A percentile compares a stretch with the other conserved stretches of the same genome.
phyloP scores from a whole-genome alignment of 2,888 invertebrate genomes.

The Agrotis puta region DNA sequence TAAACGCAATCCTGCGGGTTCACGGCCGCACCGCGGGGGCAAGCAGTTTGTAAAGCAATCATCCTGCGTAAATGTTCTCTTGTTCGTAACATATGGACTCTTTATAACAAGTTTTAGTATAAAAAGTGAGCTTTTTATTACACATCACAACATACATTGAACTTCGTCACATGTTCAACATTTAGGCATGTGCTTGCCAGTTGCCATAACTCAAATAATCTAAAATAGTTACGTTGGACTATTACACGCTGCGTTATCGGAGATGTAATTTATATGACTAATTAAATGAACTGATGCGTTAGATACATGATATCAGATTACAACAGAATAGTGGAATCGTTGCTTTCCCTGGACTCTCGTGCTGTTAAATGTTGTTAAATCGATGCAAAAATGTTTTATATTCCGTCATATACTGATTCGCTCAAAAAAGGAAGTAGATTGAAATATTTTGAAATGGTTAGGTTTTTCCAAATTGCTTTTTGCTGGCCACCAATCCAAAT shows the following conservation, averaged over 20 bases:
- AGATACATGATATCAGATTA: conserved; percentile 48
- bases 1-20: conserved; percentile 82
- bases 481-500: conserved; percentile 11
- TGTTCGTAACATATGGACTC: conserved; percentile 71
- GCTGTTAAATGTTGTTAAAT: conserved; percentile 20
- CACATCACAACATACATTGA: conserved; percentile 70
- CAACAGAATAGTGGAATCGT: conserved; percentile 30
- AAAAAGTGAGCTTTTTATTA: conserved; percentile 73
- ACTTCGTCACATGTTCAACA: conserved; percentile 75
- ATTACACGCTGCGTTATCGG: conserved; percentile 58
- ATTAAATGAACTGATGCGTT: conserved; percentile 49
- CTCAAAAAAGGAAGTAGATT: not conserved
- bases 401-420: conserved; percentile 22
- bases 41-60: conserved; percentile 73
- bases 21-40: conserved; percentile 80
- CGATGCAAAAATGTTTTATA: conserved; percentile 14
- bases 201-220: conserved; percentile 64
- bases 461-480: not conserved
- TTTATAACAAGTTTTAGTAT: conserved; percentile 68
- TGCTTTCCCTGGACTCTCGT: conserved; percentile 35
- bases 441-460: not conserved
- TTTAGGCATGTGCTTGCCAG: conserved; percentile 71
- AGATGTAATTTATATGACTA: conserved; percentile 57
- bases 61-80: conserved; percentile 72
- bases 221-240: conserved; percentile 62